phyloP scores from a whole-genome alignment of 2,113 vertebrate genomes.

The Cyanocitta stelleri region DNA sequence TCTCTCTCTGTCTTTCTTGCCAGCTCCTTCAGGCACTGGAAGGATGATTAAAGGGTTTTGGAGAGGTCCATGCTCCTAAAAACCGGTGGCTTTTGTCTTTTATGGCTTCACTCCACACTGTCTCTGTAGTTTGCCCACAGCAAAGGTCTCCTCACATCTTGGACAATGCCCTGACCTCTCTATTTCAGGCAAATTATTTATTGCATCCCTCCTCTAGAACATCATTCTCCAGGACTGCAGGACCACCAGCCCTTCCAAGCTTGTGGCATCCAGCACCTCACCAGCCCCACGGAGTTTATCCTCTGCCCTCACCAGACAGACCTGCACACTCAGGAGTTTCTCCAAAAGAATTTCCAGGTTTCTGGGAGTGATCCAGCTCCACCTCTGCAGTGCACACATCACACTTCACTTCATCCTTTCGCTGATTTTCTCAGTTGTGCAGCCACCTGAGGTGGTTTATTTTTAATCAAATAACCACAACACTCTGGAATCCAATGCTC shows the following conservation, averaged over 20 bases:
- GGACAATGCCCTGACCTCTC: neutral
- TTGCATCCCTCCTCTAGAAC: neutral
- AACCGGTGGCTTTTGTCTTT: rapidly evolving
- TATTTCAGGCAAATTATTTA: neutral
- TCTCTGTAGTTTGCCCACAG: neutral
- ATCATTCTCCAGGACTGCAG: neutral
- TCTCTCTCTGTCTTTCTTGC: neutral
- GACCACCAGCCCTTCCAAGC: neutral
- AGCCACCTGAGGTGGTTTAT: neutral
- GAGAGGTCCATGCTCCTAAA: neutral
- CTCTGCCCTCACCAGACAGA: neutral
- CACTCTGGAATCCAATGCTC: conserved; percentile 22
- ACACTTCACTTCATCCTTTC: neutral
- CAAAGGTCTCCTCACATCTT: neutral
- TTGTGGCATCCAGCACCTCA: neutral
- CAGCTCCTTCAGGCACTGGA: neutral
- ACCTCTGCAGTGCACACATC: neutral
- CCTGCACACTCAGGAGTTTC: neutral
- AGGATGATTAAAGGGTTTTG: neutral
- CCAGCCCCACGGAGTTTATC: too few relatives aligned
- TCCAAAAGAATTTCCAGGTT: neutral
- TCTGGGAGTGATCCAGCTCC: neutral
- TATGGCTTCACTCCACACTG: neutral
- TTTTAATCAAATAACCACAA: conserved; percentile 50
- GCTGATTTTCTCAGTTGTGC: neutral